Conservation (phyloP, 2,797 vertebrate genomes). For the Eurystomus glaucurus region DNA sequence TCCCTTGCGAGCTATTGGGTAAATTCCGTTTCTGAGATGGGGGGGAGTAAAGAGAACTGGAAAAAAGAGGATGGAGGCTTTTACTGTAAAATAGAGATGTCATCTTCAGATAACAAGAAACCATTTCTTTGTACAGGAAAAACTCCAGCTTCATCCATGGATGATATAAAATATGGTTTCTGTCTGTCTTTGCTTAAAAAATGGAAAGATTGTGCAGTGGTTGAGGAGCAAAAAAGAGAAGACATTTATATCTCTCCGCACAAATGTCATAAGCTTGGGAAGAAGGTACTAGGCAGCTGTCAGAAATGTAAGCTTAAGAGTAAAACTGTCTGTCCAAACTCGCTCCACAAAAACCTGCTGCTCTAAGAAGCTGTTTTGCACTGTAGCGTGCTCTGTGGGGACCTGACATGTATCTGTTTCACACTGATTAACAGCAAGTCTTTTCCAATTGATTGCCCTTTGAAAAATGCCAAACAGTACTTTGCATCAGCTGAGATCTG, state of each 20-base stretch:
- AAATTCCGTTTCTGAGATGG: neutral
- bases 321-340: neutral
- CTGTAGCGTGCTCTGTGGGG: neutral
- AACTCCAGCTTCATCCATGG: neutral
- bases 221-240: neutral
- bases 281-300: constrained; percentile 12
- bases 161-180: constrained; percentile 5
- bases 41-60: neutral
- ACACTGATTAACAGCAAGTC: neutral
- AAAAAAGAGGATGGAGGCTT: neutral
- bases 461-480: neutral
- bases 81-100: constrained; percentile 18
- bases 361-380: neutral
- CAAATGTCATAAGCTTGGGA: neutral
- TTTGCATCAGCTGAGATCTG: neutral
- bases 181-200: constrained; percentile 12
- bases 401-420: neutral
- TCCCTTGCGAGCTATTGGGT: neutral
- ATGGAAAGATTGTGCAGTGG: neutral
- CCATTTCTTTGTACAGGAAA: neutral
- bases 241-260: neutral
- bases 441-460: constrained; percentile 3
- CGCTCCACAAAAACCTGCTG: neutral
- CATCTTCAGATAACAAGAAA: constrained; percentile 1
- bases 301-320: neutral